Conservation (phyloP, 1,140 invertebrate species). For the Apis cerana region DNA sequence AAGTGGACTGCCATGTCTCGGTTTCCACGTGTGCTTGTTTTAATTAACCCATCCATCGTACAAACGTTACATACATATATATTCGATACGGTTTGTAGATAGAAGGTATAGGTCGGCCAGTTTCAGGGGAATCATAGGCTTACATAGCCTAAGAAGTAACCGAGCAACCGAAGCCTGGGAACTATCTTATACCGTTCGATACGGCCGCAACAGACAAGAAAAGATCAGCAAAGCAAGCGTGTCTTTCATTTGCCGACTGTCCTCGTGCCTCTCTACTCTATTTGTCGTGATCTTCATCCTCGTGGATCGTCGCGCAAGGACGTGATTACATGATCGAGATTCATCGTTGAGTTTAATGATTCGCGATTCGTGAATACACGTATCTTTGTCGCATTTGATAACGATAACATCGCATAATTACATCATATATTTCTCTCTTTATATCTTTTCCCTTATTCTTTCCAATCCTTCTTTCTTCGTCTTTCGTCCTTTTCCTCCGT, state of each 20-base stretch:
- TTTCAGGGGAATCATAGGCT: slow-evolving; percentile 40
- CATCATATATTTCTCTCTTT: not conserved
- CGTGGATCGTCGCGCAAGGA: slow-evolving; percentile 41
- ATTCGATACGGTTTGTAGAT: slow-evolving; percentile 42
- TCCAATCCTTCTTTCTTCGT: not conserved
- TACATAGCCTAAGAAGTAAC: slow-evolving; percentile 60
- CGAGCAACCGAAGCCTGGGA: slow-evolving; percentile 61
- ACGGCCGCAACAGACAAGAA: slow-evolving; percentile 57
- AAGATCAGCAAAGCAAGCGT: slow-evolving; percentile 57
- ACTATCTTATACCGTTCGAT: slow-evolving; percentile 58
- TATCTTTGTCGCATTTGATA: not conserved
- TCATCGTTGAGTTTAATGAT: slow-evolving; percentile 33
- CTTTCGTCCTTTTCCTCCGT: not conserved
- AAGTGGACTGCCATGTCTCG: not conserved
- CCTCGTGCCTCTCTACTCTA: slow-evolving; percentile 33
- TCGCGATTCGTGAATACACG: slow-evolving; percentile 15
- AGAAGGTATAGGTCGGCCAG: slow-evolving; percentile 44
- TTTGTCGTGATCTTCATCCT: slow-evolving; percentile 42
- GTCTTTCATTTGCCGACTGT: slow-evolving; percentile 51
- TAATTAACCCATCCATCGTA: slow-evolving; percentile 52
- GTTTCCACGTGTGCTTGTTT: slow-evolving; percentile 42
- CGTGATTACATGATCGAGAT: slow-evolving; percentile 51
- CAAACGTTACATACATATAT: slow-evolving; percentile 17
- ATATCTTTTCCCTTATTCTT: too few species aligned
- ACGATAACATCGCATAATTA: not conserved